Evolutionary conservation across 2,797 vertebrate species (phyloP).

Genomic region (Sebastes flavidus): DNA sequence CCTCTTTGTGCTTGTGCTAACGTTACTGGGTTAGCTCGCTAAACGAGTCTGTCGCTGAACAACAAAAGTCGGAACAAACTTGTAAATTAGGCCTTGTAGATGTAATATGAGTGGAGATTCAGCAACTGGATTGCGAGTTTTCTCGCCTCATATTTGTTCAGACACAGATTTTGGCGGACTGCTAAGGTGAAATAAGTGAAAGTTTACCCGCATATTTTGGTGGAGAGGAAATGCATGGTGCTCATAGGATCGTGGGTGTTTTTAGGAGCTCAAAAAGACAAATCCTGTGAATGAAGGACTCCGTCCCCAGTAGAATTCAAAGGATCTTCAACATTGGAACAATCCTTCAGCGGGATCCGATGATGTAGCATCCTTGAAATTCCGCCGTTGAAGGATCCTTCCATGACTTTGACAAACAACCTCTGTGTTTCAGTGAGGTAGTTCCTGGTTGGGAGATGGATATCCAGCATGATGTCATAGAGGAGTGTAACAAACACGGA

Average conservation of each 20-base stretch:
- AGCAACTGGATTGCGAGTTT: not conserved
- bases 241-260: not conserved
- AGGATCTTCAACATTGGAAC: not conserved
- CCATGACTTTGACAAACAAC: too few relatives aligned
- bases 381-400: not conserved
- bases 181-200: not conserved
- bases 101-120: not conserved
- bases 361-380: not conserved
- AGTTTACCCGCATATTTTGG: not conserved
- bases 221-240: not conserved
- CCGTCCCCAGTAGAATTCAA: not conserved
- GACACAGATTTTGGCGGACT: not conserved
- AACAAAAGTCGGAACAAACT: not conserved
- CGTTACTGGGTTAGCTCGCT: not conserved
- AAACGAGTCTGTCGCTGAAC: not conserved
- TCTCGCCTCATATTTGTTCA: not conserved
- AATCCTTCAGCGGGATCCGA: not conserved
- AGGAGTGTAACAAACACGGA: constrained; percentile 98
- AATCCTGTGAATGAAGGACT: not conserved
- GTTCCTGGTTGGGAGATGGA: constrained; percentile 93
- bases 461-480: constrained; percentile 97
- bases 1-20: too few relatives aligned
- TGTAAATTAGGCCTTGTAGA: not conserved
- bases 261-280: not conserved
- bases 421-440: constrained; percentile 85